phyloP scores from a whole-genome alignment of 2,113 vertebrate genomes.

The Tricholaema leucomelas region DNA sequence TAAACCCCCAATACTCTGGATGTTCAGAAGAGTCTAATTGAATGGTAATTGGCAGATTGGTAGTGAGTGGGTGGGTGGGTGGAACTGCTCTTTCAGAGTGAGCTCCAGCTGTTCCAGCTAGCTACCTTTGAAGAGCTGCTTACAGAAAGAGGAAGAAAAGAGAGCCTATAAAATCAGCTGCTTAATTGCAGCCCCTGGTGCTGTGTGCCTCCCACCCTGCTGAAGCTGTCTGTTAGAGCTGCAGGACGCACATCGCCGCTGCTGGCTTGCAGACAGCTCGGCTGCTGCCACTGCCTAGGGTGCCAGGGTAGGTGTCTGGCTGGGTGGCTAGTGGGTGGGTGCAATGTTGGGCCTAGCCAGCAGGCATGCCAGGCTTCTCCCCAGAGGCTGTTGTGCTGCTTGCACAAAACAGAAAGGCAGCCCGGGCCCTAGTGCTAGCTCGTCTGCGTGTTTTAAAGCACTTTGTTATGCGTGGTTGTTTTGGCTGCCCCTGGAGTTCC shows the following conservation, averaged over 20 bases:
- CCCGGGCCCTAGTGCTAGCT: neutral
- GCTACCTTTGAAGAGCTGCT: constrained; percentile 8
- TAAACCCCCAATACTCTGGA: neutral
- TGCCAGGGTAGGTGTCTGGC: accelerated
- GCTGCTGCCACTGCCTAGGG: neutral
- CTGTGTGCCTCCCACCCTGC: neutral
- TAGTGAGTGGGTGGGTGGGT: neutral
- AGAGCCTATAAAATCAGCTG: neutral
- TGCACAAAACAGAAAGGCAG: neutral
- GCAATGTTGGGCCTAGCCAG: neutral
- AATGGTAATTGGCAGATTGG: constrained; percentile 15
- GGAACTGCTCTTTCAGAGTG: neutral
- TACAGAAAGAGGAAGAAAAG: neutral
- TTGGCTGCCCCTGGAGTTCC: neutral
- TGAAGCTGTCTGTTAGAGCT: neutral
- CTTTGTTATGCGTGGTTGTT: neutral
- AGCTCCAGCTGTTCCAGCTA: neutral
- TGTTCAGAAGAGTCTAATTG: constrained; percentile 5
- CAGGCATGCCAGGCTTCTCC: accelerated
- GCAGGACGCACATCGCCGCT: neutral
- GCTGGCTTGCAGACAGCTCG: neutral
- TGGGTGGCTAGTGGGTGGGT: neutral
- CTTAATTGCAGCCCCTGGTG: neutral
- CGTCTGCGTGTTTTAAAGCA: neutral
- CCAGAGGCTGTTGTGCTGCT: neutral